phyloP scores from a whole-genome alignment of 2,888 invertebrate species.

The Rotaria sp. region DNA sequence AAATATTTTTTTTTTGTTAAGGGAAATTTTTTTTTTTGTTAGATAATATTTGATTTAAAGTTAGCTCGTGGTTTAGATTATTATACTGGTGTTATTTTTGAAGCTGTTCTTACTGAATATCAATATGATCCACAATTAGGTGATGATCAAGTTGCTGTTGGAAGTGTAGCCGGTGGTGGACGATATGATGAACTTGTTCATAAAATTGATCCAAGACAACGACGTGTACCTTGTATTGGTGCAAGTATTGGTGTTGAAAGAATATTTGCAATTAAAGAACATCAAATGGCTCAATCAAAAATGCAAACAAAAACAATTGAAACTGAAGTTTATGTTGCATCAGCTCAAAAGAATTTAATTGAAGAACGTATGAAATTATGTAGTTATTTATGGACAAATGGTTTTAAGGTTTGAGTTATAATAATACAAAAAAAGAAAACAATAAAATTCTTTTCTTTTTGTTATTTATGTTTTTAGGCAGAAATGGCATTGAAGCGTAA shows the following conservation, averaged over 20 bases:
- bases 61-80: slow-evolving; percentile 95
- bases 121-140: slow-evolving; percentile 22
- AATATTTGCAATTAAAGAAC: slow-evolving; percentile 85
- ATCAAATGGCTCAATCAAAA: slow-evolving; percentile 48
- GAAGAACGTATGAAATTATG: slow-evolving; percentile 80
- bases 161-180: slow-evolving; percentile 92
- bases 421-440: no score
- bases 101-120: slow-evolving; percentile 68
- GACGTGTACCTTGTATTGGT: slow-evolving; percentile 77
- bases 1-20: neutral
- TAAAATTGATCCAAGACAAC: slow-evolving; percentile 83
- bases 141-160: slow-evolving; percentile 61
- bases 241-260: slow-evolving; percentile 94
- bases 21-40: neutral
- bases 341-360: slow-evolving; percentile 87
- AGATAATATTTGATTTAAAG: slow-evolving; percentile 80
- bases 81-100: slow-evolving; percentile 96
- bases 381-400: slow-evolving; percentile 76
- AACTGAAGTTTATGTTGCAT: slow-evolving; percentile 82
- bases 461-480: slow-evolving; percentile 63
- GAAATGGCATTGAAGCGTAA: slow-evolving; percentile 93
- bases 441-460: neutral
- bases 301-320: slow-evolving; percentile 61
- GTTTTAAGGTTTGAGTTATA: slow-evolving; percentile 65
- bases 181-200: slow-evolving; percentile 94